A percentile compares a stretch with the other conserved stretches of the same genome.
These are phyloP conservation scores for Sarcophilus harrisii DNA, from an alignment of 2,797 vertebrate species.

Conservation along the genomic window DNA sequence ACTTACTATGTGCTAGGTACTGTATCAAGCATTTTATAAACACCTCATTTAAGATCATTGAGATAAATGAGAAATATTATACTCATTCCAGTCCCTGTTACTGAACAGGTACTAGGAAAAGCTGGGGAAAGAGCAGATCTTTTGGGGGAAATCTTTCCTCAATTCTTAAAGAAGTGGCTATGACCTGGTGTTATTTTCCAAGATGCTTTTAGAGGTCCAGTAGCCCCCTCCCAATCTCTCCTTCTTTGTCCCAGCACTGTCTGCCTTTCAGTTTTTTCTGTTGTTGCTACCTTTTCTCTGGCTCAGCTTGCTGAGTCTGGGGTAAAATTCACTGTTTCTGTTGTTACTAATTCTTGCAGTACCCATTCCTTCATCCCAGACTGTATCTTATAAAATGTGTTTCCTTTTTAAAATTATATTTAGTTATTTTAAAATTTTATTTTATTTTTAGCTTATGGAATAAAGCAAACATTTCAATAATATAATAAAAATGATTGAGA, in stretches of 20 bases:
- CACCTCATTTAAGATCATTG: not conserved
- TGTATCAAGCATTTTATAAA: not conserved
- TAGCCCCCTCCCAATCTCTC: not conserved
- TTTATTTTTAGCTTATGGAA: not conserved
- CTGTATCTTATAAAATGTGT: not conserved
- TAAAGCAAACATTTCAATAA: not conserved
- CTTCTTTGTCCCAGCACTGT: not conserved
- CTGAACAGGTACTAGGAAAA: not conserved
- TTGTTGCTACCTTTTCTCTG: not conserved
- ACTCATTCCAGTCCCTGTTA: not conserved
- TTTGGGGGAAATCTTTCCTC: not conserved
- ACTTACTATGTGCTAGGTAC: not conserved
- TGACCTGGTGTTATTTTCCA: not conserved
- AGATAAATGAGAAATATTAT: not conserved
- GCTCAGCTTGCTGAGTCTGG: not conserved
- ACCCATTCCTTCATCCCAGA: not conserved
- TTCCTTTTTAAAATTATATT: not conserved
- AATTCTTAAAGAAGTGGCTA: not conserved
- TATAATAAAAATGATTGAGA: not conserved
- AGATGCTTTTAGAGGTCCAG: not conserved
- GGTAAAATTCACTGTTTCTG: not conserved
- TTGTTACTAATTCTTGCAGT: not conserved
- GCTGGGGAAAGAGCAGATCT: not conserved
- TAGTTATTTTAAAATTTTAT: too few relatives aligned
- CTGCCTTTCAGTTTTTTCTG: not conserved